Base-by-base conservation (phyloP, 2,797 vertebrate genomes). In the Pangasius larnaudii region DNA sequence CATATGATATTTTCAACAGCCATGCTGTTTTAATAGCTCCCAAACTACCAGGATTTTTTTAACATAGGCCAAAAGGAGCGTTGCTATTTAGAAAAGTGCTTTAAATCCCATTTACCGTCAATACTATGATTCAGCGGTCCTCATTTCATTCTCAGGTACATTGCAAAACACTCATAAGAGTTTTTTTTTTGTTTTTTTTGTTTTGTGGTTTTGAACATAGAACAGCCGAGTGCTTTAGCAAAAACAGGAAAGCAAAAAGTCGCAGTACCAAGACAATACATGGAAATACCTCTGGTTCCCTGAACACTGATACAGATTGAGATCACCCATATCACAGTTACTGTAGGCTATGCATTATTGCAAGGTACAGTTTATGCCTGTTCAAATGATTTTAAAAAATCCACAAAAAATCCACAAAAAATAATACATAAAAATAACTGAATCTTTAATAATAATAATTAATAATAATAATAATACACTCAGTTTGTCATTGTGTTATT, bases 251-350 rank as follows among this genome's bases (percentile, higher is more conserved):
- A 92, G 75, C 51, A 71, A 30, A 87, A 9, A 56, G 86, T 86
- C 88, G 74, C 89, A 74, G 85, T 81, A 91, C 85, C 87, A 61
- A 83, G 90, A 95, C 95, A 96, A 95, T 94, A 78, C 91, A 83
- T 93, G 94, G 94, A 96, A 95, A 93, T 91, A 11, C 88, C 89
- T 89, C 77, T 30, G 79, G 91, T 87, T 75, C 56, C 24, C 78
- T 61, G 63, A 65, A 65, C 46, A 59, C n/a, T 89, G 87, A 90
- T 74, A 71, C 56, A 89, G 13, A 24, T 81, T 53, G 84, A 51
- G 59, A 85, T 85, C 83, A 63, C 33, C 33, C 65, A 61, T 11
- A 74, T n/a, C 27, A 85, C 10, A 74, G n/a, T 80, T 71, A 63
- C 8, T 49, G n/a, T 83, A 71, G 33, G 19, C 30, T 49, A 36